Evolutionary conservation across 1,140 invertebrate genomes (phyloP), one percentile per base, ranked within the genome.

Genomic region (Cataglyphis hispanica): DNA sequence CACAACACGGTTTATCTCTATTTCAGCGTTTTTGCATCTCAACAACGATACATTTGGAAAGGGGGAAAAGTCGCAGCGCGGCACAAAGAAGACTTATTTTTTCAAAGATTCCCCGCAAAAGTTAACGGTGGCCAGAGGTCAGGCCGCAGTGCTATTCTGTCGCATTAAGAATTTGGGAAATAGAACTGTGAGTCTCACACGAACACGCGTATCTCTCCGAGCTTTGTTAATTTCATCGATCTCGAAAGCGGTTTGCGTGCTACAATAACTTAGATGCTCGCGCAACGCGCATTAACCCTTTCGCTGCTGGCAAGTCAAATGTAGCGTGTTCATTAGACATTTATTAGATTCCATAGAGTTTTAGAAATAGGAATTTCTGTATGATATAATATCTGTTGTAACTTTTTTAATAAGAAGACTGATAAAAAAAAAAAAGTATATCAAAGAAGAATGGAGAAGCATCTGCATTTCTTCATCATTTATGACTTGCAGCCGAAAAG

Each of bases 121-220:
- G 94, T 96, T 98, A 78, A 98, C 97, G 0, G 96, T 97, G 0
- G 96, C 98, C 22, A 97, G 98, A 0, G 98, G 98, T 7, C 97
- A 98, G 93, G 96, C 97, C 1, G 97, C 97, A 1, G 94, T 98
- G 85, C 95, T 98, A 74, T 96, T 97, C 90, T 98, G 98, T 92
- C 95, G 97, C 34, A 97, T 98, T 40, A 97, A 97, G 92, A 97
- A 98, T 94, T 97, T 98, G 90, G 98, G 97, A 27, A 98, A 98
- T 91, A 96, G 97, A 95, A 98, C 98, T 93, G 98, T 98, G 94
- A 97, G 97, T 96, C 83, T 75, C 43, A 34, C 8, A 7, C 40
- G 22, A 27, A 11, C 16, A 19, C 16, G 16, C 1, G 6, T 19
- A 50, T 50, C 46, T 61, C 53, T 22, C n/a, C 34, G 69, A 63